Evolutionary conservation across 1,140 invertebrate genomes (phyloP), one percentile per base, ranked within the genome.

Genomic region (Aphaenogaster rudis): DNA sequence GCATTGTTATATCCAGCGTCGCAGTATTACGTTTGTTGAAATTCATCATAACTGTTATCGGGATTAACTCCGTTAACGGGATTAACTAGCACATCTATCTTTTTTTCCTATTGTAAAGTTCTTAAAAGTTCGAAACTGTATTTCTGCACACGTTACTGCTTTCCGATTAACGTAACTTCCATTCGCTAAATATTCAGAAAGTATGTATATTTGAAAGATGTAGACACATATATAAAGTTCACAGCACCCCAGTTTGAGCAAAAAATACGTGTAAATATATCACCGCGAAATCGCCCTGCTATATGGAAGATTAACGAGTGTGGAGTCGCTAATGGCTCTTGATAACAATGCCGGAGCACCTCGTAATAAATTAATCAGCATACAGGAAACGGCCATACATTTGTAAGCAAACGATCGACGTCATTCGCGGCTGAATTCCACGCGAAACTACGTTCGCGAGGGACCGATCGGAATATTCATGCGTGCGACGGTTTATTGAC

Each of bases 351-450:
- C 0, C n/a, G 50, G 48, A 54, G 64, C 36, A 57, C 8, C 42
- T 28, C 36, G 36, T 71, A 71, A 71, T 69, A 69, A 13, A 81
- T 81, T 71, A 71, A 81, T 71, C 48, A 69, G 36, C 64, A 54
- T 71, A 71, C 64, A 42, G 64, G 78, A 71, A 81, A 71, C 21
- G 64, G 28, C 5, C 8, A 39, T 69, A 69, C 8, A 80, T 69
- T 80, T 54, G 57, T n/a, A 78, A 69, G 28, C n/a, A 69, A 42
- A 71, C 66, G 28, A 36, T 54, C 28, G 63, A 76, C 17, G 45
- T 80, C 45, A 52, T 21, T 45, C 2, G 17, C 15, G 66, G 5
- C 0, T 42, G 21, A 81, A 72, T 71, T 72, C 9, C 21, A n/a
- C 17, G 54, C 39, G 28, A 59, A 57, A 11, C 50, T 48, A 36